Conservation (phyloP, 2,888 invertebrate species). For the Agrochola macilenta region DNA sequence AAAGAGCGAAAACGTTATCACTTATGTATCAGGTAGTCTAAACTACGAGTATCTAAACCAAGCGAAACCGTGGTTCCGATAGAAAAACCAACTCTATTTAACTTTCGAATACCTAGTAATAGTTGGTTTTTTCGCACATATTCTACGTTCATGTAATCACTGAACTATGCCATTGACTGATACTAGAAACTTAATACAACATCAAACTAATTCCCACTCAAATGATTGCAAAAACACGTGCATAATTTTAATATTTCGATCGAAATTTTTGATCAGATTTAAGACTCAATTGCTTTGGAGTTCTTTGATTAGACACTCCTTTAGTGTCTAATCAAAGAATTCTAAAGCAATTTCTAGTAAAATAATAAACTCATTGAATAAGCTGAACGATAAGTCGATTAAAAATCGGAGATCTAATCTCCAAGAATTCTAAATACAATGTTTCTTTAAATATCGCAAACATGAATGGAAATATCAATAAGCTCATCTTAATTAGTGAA, state of each 20-base stretch:
- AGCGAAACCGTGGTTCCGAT: constrained; percentile 13
- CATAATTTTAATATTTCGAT: neutral
- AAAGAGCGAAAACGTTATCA: too few relatives aligned
- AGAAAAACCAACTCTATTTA: neutral
- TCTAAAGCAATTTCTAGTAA: neutral
- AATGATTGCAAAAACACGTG: neutral
- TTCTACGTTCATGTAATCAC: neutral
- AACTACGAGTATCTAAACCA: neutral
- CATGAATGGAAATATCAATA: neutral
- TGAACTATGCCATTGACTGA: neutral
- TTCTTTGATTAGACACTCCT: too few relatives aligned
- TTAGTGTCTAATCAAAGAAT: neutral
- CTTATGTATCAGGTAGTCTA: too few relatives aligned
- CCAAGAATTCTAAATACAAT: too few relatives aligned
- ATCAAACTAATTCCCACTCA: neutral
- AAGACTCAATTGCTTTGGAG: too few relatives aligned
- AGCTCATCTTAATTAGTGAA: neutral
- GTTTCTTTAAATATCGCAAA: neutral
- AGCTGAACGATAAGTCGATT: neutral
- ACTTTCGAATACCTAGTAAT: neutral
- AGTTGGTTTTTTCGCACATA: neutral
- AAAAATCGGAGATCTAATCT: neutral
- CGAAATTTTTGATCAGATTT: neutral
- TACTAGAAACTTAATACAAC: neutral
- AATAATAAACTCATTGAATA: neutral